These are phyloP conservation scores for Drosophila sucinea DNA, from an alignment of 1,140 invertebrate species.

Conservation along the genomic window DNA sequence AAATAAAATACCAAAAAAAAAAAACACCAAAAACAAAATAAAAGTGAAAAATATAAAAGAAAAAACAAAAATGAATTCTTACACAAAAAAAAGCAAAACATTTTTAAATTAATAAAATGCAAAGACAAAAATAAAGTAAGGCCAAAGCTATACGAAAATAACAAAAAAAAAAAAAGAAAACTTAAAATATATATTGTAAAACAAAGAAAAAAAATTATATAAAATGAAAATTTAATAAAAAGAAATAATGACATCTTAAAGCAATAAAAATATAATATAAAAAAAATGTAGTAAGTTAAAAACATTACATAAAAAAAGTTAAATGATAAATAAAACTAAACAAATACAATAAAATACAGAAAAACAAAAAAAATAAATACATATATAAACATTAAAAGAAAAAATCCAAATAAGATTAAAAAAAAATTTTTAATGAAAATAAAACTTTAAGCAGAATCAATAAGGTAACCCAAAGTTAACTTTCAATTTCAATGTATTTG, in stretches of 20 bases:
- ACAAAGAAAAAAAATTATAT: neutral
- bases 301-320: neutral
- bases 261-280: neutral
- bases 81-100: too few relatives aligned
- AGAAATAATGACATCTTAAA: neutral
- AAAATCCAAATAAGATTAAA: neutral
- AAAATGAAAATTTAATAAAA: neutral
- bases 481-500: slow-evolving; percentile 66
- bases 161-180: neutral
- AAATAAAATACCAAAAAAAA: too few relatives aligned
- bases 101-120: too few relatives aligned
- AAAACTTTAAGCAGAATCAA: slow-evolving; percentile 18
- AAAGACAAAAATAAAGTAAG: too few relatives aligned
- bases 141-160: too few relatives aligned
- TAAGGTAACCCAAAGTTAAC: slow-evolving; percentile 70
- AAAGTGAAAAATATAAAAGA: too few relatives aligned
- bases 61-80: too few relatives aligned
- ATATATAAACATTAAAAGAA: too few relatives aligned
- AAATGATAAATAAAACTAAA: neutral
- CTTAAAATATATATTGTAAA: neutral
- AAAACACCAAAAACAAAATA: too few relatives aligned
- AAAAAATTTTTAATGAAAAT: neutral
- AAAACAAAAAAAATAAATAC: too few relatives aligned
- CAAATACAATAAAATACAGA: too few relatives aligned
- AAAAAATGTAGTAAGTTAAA: neutral